These are phyloP conservation scores for Echinometra lucunter DNA, from an alignment of 53 echinoderm and acorn worm species.

Conservation along the genomic window DNA sequence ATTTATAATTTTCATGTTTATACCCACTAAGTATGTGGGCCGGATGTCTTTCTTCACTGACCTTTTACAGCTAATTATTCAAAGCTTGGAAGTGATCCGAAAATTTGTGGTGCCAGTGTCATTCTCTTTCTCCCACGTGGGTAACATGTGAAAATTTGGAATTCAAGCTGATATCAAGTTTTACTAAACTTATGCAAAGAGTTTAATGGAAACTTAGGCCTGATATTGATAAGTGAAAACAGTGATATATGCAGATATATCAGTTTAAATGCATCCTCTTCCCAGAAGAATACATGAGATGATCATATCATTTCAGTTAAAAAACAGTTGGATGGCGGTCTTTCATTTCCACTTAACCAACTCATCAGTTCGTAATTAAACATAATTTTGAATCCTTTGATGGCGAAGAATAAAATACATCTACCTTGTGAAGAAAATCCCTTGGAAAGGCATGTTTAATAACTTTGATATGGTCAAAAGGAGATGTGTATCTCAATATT, in stretches of 20 bases:
- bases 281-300: neutral
- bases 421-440: no score
- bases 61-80: neutral
- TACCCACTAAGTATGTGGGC: neutral
- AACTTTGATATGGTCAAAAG: no score
- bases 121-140: neutral
- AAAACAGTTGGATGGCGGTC: no score
- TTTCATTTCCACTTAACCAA: no score
- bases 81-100: neutral
- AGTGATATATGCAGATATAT: neutral
- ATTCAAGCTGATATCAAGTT: neutral
- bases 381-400: no score
- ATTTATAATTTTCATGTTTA: neutral
- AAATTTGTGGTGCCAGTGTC: neutral
- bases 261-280: neutral
- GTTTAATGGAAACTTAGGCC: neutral
- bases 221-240: neutral
- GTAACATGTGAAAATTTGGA: neutral
- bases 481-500: no score
- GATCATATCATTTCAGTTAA: no score
- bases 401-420: no score
- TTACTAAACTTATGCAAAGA: neutral
- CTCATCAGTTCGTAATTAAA: no score
- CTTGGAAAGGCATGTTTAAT: no score
- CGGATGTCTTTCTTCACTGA: neutral